Evolutionary conservation across 2,888 invertebrate species (phyloP), one percentile per base, ranked within the genome.

Genomic region (Nephrotoma guestfalica): DNA sequence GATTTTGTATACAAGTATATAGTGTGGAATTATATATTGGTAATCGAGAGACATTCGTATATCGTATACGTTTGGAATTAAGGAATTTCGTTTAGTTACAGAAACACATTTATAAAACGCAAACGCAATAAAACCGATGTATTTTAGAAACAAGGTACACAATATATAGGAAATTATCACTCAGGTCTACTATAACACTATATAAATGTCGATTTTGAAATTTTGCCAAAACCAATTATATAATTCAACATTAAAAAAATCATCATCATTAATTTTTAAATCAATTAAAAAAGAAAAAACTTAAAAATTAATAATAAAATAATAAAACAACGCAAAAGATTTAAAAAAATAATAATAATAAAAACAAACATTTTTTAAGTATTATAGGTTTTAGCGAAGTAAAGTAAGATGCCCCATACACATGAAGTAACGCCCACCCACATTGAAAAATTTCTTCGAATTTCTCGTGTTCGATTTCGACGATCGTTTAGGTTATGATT

Each of bases 351-450:
- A 84, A 42, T 84, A 13, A 13, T 47, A 84, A 15, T n/a, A 42
- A 41, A 42, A 41, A 84, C 84, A 84, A 41, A 84, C 84, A 84
- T 84, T 84, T 47, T 47, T 84, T 84, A 84, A 84, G 41, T 84
- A 84, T 84, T 84, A 84, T 84, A 84, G 42, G 84, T 41, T 84
- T 84, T 84, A 41, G 84, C 84, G 93, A 95, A 93, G 93, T 95
- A 94, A 92, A 95, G 93, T 92, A 95, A 93, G 92, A 95, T 93
- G 91, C 96, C 97, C 96, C 96, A 96, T 92, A 97, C 93, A 93
- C 96, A 97, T 91, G 96, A 96, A 91, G 96, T 96, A 91, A 97
- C 95, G 92, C 97, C 97, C 93, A 97, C 94, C 94, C 96, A 95
- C 92, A 96, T 93, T 90, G 96, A 96, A 93, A 96, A 92, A 90